Base-by-base conservation (phyloP, 2,888 invertebrate species). In the Amphiduros pacificus region DNA sequence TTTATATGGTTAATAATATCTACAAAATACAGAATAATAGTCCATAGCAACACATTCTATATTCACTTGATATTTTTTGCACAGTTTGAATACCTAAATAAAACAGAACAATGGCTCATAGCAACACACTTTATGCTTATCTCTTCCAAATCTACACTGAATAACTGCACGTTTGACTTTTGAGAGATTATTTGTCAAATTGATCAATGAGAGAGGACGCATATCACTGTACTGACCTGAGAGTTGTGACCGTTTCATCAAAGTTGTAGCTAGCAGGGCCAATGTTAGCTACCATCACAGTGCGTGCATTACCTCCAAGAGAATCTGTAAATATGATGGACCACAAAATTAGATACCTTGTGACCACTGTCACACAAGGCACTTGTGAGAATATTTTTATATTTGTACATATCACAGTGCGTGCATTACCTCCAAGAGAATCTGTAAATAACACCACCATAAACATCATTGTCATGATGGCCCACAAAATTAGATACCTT, bases 341-440 rank as follows among this genome's bases (percentile, higher is more conserved):
- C n/a, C n/a, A n/a, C n/a, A n/a, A n/a, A n/a, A n/a, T n/a, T n/a
- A n/a, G n/a, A n/a, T n/a, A n/a, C n/a, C n/a, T n/a, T n/a, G n/a
- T n/a, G n/a, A n/a, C n/a, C n/a, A n/a, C n/a, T n/a, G n/a, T n/a
- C n/a, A n/a, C n/a, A n/a, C n/a, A n/a, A n/a, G n/a, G n/a, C n/a
- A n/a, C n/a, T n/a, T n/a, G n/a, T n/a, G n/a, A n/a, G n/a, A n/a
- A n/a, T n/a, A n/a, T n/a, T n/a, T n/a, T n/a, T n/a, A n/a, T n/a
- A n/a, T n/a, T n/a, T n/a, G n/a, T n/a, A n/a, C n/a, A n/a, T n/a
- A 99, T 99, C 60, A 99, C 93, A 1, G 99, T 99, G 84, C 95
- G 95, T 50, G 98, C 94, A 86, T 98, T 98, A 11, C 99, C 99
- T 61, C 99, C 99, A 51, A 99, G 86, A 0, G 97, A 98, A 85